Evolutionary conservation across 1,140 invertebrate genomes (phyloP).

Genomic region (Drosophila eugracilis): DNA sequence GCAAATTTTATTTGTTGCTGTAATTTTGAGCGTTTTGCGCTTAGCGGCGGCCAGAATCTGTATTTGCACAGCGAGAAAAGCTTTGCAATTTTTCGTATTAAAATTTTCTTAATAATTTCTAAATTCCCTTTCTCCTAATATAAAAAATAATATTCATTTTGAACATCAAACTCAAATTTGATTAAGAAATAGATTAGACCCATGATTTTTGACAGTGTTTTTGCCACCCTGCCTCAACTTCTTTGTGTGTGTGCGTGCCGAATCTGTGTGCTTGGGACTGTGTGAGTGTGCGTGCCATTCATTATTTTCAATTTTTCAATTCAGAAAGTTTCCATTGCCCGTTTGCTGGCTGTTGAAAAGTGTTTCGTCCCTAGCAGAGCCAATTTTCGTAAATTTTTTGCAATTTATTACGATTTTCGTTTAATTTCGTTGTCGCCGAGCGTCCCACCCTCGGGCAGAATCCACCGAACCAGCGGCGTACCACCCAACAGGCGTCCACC

Average conservation of each 20-base stretch:
- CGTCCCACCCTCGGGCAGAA: constrained; percentile 23
- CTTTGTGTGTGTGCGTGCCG: neutral
- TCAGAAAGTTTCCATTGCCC: constrained; percentile 67
- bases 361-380: constrained; percentile 35
- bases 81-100: neutral
- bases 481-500: neutral
- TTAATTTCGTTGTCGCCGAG: constrained; percentile 63
- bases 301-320: constrained; percentile 82
- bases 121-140: too few relatives aligned
- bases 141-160: too few relatives aligned
- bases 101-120: too few relatives aligned
- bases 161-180: too few relatives aligned
- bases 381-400: constrained; percentile 79
- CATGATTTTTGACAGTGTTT: neutral
- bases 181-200: neutral
- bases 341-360: constrained; percentile 34
- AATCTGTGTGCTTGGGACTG: constrained; percentile 10
- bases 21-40: constrained; percentile 78
- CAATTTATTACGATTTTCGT: constrained; percentile 81
- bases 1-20: constrained; percentile 77
- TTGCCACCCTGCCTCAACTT: neutral
- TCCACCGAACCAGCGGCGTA: neutral
- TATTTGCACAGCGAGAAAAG: neutral
- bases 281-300: constrained; percentile 61
- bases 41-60: constrained; percentile 58